Evolutionary conservation across 2,113 vertebrate genomes (phyloP), one percentile per base, ranked within the genome.

Genomic region (Puffinus mauretanicus): DNA sequence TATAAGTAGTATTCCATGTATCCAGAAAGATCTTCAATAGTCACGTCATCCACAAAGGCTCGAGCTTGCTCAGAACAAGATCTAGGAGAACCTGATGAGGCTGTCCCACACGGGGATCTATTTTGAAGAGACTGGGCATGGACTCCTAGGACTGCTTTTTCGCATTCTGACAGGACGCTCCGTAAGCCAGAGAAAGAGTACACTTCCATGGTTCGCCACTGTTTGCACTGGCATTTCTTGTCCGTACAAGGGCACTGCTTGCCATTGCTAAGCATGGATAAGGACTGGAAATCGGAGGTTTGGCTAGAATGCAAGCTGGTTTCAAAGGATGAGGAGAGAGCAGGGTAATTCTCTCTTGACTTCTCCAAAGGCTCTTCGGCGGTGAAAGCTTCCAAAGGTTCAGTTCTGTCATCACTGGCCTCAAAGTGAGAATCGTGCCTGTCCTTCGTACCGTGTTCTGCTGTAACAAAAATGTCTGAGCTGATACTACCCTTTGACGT

Each of bases 1-100:
- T 98, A 99, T 7, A 99, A 97, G 95, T 99, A 99, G 97, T 99
- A 99, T 85, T 99, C 99, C 99, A 99, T 99, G 98, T 99, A 99
- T 76, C 99, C 99, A 2, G 99, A 99, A 49, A 99, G 99, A 98
- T 99, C 99, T 98, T 99, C 99, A 97, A 99, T 99, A 75, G 99
- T 99, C 96, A 99, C 99, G n/a, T 99, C 99, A 92, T 99, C 98
- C 12, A 99, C 99, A 82, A 98, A 99, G 89, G 98, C 98, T 30
- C 98, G 96, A 6, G 98, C 98, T 98, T 99, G 98, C 96, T 99
- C 98, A 1, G 98, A 99, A 73, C 98, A 98, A 25, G 98, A 98
- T 27, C 98, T 98, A 3, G 97, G 98, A 16, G 98, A 98, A 79
- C 94, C 95, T 0, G 98, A 86, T 0, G 79, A 86, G 82, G 90